Conservation (phyloP, 2,113 vertebrate species). For the Hipposideros armiger region DNA sequence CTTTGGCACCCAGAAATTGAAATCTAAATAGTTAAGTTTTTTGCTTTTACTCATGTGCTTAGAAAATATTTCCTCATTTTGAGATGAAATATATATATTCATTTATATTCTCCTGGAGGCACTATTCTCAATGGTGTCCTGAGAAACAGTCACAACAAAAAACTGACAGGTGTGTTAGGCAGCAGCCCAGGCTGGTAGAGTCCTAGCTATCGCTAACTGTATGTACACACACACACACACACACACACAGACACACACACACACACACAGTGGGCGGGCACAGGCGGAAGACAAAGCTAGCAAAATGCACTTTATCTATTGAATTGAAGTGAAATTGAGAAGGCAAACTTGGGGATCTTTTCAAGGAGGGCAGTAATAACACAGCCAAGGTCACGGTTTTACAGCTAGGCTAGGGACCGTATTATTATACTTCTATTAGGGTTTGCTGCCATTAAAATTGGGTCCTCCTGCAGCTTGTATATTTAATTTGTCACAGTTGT, state of each 20-base stretch:
- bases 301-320: not conserved
- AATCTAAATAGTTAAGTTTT: not conserved
- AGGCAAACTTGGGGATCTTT: not conserved
- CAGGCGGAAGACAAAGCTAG: too few species aligned
- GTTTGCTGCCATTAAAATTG: not conserved
- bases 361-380: not conserved
- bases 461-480: not conserved
- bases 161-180: not conserved
- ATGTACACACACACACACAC: too few species aligned
- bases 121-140: not conserved
- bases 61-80: constrained; percentile 27
- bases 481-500: not conserved
- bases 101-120: not conserved
- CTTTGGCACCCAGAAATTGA: not conserved
- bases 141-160: not conserved
- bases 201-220: too few species aligned
- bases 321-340: not conserved
- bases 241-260: too few species aligned
- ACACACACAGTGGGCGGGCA: too few species aligned
- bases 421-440: not conserved
- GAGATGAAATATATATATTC: not conserved
- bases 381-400: not conserved
- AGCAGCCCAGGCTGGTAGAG: not conserved
- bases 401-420: rapidly evolving
- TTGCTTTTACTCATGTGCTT: not conserved